Evolutionary conservation across 64 coral and sea anemone genomes (phyloP), one percentile per base, ranked within the genome.

Genomic region (Actinia tenebrosa): DNA sequence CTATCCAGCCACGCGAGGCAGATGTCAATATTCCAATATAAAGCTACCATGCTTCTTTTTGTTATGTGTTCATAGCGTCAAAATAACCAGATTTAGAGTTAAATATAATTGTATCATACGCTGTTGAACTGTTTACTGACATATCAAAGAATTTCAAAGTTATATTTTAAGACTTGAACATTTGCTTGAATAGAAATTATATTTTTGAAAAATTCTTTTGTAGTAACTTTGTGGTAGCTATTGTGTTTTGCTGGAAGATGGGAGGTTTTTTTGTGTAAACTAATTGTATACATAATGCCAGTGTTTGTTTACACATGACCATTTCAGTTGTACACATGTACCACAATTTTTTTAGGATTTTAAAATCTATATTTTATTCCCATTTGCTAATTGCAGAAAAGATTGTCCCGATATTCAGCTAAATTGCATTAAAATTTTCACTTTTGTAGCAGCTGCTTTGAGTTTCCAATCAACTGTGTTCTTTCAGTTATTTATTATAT

Each of bases 391-490:
- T 2, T 30, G n/a, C 26, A 27, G n/a, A 30, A 75, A 9, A 37
- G 13, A 37, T 72, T 72, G 22, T 37, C 30, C 30, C 0, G 30
- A 37, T 37, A 72, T 23, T 6, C 56, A 58, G 15, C 56, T 14
- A 58, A 72, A 5, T 10, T 25, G 25, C 68, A 37, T 25, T 3
- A 10, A 72, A 2, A 72, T 42, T 75, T 75, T 75, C 69, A 75
- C 10, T 75, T 75, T 75, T 23, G 25, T 75, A 27, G 27, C 69
- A 75, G 69, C 69, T 75, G 69, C 13, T 13, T 75, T 75, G n/a
- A n/a, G 69, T 75, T 75, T 75, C n/a, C 26, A 75, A 75, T 75
- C 69, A 75, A 75, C 69, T 13, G 20, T 27, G 69, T 75, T 75
- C 69, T 75, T 75, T 75, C 69, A 75, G 26, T 75, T 64, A 64